Evolutionary conservation across 2,888 invertebrate genomes (phyloP), one percentile per base, ranked within the genome.

Genomic region (Schizaphis graminum): DNA sequence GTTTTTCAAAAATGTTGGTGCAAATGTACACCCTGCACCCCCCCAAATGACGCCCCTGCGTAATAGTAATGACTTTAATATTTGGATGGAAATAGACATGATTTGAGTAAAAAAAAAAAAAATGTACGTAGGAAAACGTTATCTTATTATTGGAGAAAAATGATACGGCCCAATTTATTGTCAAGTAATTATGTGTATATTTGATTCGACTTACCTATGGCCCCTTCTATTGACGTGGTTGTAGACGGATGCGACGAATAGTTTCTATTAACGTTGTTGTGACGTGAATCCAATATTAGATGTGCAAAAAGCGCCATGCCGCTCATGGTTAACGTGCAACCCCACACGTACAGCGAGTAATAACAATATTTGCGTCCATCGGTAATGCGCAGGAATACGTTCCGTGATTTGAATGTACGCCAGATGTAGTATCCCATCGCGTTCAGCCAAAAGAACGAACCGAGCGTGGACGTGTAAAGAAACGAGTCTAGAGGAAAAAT

Each of bases 291-390:
- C 94, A 98, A 96, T 67, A 98, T 97, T 95, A 98, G 98, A 96
- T 98, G 98, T 0, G 98, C 97, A 95, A 98, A 98, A 89, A 98
- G 96, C 0, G 98, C 98, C 95, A 98, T 96, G 0, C 96, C 96
- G 0, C 98, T 97, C 97, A 98, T 97, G 44, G 97, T 95, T 0
- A 97, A 95, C 0, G 98, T 98, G 95, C 97, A 97, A 11, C 97
- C 97, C 98, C 98, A 98, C 0, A 98, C 98, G 95, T 98, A 98
- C 85, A 96, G 96, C 0, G 98, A 98, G 95, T 98, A 98, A 95
- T 98, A 98, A 95, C 98, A 98, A 95, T 98, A 98, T 96, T 98
- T 98, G 94, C 97, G 97, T 0, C 98, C 98, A 96, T 98, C 98
- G 0, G 98, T 98, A 94, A 98, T 98, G 94, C 98, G 96, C 10